These are phyloP conservation scores for Chaetodon auriga DNA, from an alignment of 2,113 vertebrate species.

Conservation along the genomic window DNA sequence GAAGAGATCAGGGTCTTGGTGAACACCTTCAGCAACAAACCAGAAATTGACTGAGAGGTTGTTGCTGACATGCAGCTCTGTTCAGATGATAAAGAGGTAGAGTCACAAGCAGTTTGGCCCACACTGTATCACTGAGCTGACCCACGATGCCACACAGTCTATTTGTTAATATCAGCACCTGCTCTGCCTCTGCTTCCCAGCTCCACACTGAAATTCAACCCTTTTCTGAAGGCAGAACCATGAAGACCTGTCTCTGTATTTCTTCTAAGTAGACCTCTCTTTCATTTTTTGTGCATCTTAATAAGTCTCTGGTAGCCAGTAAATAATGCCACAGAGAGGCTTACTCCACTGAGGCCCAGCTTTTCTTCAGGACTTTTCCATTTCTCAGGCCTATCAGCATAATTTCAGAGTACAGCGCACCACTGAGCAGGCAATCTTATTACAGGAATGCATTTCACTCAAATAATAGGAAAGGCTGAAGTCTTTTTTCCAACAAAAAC, in stretches of 20 bases:
- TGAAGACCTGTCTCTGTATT: not conserved
- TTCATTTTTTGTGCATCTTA: conserved; percentile 9
- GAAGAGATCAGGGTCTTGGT: not conserved
- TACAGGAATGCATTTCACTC: conserved; percentile 21
- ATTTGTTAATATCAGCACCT: conserved; percentile 24
- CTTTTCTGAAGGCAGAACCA: conserved; percentile 11
- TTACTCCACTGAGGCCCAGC: not conserved
- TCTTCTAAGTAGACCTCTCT: not conserved
- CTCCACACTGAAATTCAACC: conserved; percentile 9
- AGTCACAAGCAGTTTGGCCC: conserved; percentile 38
- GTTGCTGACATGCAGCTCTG: conserved; percentile 34
- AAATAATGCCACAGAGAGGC: conserved; percentile 25
- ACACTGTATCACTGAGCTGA: conserved; percentile 34
- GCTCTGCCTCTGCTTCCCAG: not conserved
- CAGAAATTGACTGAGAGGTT: conserved; percentile 51
- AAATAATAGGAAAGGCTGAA: conserved; percentile 6
- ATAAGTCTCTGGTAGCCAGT: conserved; percentile 19
- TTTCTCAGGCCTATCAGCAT: conserved; percentile 25
- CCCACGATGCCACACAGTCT: not conserved
- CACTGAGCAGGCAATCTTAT: conserved; percentile 3
- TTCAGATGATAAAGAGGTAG: conserved; percentile 27
- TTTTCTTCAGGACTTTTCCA: conserved; percentile 34
- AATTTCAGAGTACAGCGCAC: conserved; percentile 18
- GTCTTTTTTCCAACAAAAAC: not conserved
- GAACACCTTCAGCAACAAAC: conserved; percentile 14